Evolutionary conservation across 2,113 vertebrate species (phyloP).

Genomic region (Zapus hudsonius): DNA sequence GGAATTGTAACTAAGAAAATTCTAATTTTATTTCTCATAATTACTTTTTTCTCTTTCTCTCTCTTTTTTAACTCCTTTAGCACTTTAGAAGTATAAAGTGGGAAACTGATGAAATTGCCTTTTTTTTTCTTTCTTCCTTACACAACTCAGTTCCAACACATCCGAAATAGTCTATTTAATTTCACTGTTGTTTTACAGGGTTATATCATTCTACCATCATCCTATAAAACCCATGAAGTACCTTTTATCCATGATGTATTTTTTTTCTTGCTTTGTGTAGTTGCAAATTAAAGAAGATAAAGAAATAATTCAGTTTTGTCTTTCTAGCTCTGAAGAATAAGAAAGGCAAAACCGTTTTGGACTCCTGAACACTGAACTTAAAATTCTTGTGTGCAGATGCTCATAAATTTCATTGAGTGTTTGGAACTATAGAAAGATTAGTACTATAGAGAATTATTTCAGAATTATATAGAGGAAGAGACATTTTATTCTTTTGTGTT

Average conservation of each 20-base stretch:
- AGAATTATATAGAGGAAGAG: constrained; percentile 79
- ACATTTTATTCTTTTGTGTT: constrained; percentile 77
- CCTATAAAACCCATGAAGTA: constrained; percentile 45
- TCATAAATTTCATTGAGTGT: constrained; percentile 79
- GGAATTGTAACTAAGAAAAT: constrained; percentile 88
- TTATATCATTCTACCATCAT: not conserved
- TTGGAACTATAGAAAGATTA: constrained; percentile 78
- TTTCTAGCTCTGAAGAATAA: constrained; percentile 68
- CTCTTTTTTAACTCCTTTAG: constrained; percentile 64
- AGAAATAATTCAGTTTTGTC: constrained; percentile 78
- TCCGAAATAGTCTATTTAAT: constrained; percentile 51
- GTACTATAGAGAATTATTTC: constrained; percentile 81
- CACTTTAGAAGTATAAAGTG: constrained; percentile 75
- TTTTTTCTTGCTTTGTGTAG: constrained; percentile 73
- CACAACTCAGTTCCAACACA: constrained; percentile 15
- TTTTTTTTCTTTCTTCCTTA: constrained; percentile 50
- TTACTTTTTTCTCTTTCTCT: constrained; percentile 68
- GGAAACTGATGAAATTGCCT: constrained; percentile 73
- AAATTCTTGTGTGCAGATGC: constrained; percentile 76
- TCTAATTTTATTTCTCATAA: constrained; percentile 87
- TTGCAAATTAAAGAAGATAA: constrained; percentile 78
- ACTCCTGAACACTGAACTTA: constrained; percentile 74
- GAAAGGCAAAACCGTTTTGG: constrained; percentile 56
- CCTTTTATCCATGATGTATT: constrained; percentile 50
- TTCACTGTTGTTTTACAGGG: constrained; percentile 42